Evolutionary conservation across 37 sponge, comb jelly and placozoan species (phyloP).

Genomic region (Chondrilla cf. caribensis): DNA sequence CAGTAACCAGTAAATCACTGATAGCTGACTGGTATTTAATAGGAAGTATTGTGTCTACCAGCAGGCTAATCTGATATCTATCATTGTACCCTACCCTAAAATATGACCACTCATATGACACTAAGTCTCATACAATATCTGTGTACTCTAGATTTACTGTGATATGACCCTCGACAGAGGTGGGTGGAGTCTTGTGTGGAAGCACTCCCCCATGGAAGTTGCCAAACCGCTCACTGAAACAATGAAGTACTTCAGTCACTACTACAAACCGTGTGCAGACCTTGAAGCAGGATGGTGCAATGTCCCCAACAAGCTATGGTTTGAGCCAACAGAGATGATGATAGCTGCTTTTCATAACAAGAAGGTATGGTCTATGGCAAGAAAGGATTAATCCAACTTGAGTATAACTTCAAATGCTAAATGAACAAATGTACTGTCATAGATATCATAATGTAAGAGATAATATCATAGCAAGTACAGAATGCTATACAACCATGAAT

Average conservation of each 20-base stretch:
- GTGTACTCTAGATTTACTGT: not conserved
- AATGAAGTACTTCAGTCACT: conserved; percentile 8
- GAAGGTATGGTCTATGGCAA: not conserved
- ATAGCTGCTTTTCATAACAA: conserved; percentile 17
- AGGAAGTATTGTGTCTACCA: too few species aligned
- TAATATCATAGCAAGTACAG: not conserved
- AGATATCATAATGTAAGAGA: too few species aligned
- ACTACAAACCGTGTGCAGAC: not conserved
- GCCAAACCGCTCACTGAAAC: not conserved
- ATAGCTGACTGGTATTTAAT: too few species aligned
- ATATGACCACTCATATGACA: too few species aligned
- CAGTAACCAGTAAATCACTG: too few species aligned
- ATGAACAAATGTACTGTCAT: too few species aligned
- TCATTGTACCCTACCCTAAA: too few species aligned
- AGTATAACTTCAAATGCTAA: too few species aligned
- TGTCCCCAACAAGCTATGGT: not conserved
- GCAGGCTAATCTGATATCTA: too few species aligned
- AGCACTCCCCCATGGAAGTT: conserved; percentile 17
- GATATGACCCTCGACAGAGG: conserved; percentile 14
- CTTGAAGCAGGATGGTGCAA: conserved; percentile 19
- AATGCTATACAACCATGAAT: not conserved
- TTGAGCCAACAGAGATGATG: conserved; percentile 22
- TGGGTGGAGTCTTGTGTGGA: conserved; percentile 25
- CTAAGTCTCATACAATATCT: too few species aligned
- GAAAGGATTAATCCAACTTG: not conserved